These are phyloP conservation scores for Campylomormyrus tamandua DNA, from an alignment of 2,113 vertebrate species.

Conservation along the genomic window DNA sequence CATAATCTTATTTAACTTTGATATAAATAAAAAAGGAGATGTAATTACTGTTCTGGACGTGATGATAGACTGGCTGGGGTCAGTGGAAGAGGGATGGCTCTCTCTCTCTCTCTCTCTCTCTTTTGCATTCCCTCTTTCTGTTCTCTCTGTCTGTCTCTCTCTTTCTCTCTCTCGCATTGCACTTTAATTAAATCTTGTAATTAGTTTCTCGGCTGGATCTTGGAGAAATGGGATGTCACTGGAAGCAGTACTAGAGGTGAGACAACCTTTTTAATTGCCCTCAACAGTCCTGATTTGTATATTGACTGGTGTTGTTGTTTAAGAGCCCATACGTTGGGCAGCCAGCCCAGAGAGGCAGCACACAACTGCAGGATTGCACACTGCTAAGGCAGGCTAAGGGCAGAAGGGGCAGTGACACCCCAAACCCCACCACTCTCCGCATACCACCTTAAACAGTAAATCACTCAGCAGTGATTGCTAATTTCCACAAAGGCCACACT, in stretches of 20 bases:
- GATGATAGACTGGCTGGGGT: constrained; percentile 76
- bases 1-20: constrained; percentile 91
- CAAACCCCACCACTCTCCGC: background rate
- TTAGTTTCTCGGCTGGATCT: constrained; percentile 96
- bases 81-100: constrained; percentile 70
- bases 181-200: constrained; percentile 99
- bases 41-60: constrained; percentile 93
- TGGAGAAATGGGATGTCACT: constrained; percentile 81
- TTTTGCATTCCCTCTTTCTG: constrained; percentile 22
- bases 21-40: constrained; percentile 99
- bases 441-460: background rate
- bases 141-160: background rate
- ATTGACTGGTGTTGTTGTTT: constrained; percentile 38
- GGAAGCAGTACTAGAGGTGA: constrained; percentile 74
- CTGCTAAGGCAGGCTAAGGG: background rate
- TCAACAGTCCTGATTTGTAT: constrained; percentile 58
- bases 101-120: background rate
- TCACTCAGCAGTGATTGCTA: background rate
- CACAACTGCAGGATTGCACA: background rate
- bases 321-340: background rate
- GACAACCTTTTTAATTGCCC: constrained; percentile 62
- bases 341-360: background rate
- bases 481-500: background rate
- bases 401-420: background rate
- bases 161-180: constrained; percentile 50